A percentile compares a stretch with the other conserved stretches of the same genome.
Conservation (phyloP, 64 coral and sea anemone species). For the Hydrozoanthus tunicans region DNA sequence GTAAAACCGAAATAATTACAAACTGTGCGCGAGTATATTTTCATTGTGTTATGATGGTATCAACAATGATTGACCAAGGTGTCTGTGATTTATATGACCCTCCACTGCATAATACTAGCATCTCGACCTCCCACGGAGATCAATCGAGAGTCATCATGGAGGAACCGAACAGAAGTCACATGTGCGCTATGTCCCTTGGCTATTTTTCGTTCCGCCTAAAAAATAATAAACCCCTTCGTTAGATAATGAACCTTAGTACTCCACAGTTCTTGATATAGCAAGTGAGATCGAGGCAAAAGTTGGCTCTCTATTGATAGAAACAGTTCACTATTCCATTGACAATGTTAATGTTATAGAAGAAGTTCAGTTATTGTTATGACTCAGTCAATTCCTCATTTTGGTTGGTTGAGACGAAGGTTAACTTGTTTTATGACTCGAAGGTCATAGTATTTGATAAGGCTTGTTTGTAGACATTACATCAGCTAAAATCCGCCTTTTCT, state of each 20-base stretch:
- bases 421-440: too few species aligned
- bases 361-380: too few species aligned
- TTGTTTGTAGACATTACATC: too few species aligned
- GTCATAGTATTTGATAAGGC: too few species aligned
- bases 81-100: conserved; percentile 21
- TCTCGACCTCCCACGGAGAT: conserved; percentile 91
- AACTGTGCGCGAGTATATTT: too few species aligned
- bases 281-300: neutral
- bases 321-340: too few species aligned
- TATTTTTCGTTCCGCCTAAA: conserved; percentile 68
- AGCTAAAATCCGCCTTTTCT: too few species aligned
- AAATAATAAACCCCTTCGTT: neutral
- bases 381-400: too few species aligned
- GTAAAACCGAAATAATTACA: too few species aligned
- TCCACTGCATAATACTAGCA: conserved; percentile 88
- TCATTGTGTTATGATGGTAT: neutral
- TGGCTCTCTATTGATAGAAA: too few species aligned
- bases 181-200: conserved; percentile 87
- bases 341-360: too few species aligned
- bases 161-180: conserved; percentile 83
- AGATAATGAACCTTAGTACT: neutral
- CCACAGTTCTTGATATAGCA: neutral
- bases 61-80: neutral
- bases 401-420: too few species aligned
- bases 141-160: conserved; percentile 77